Base-by-base conservation (phyloP, 2,888 invertebrate genomes). In the Trachelus stipa region DNA sequence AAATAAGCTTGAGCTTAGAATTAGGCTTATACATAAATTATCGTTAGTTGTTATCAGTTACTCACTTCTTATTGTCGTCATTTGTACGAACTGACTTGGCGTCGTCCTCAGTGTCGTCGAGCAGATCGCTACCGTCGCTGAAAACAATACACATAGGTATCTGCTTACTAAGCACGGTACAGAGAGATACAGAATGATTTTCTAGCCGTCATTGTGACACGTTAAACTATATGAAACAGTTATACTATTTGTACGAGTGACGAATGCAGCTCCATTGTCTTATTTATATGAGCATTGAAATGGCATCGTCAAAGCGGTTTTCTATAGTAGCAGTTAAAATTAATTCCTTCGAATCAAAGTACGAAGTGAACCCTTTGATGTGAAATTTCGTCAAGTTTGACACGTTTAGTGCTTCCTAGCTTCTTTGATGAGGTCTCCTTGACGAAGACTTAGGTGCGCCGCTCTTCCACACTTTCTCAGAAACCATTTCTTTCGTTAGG, bases 41-140 rank as follows among this genome's bases (percentile, higher is more conserved):
- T 56, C 15, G 9, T 56, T 56, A 56, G 9, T 56, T 2, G 9
- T 56, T 23, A 9, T 56, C 56, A 23, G 23, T 79, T 71, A 92
- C 94, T 93, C 92, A 95, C 95, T 95, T 95, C 90, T 95, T 95
- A 86, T 92, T 94, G 85, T 94, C 95, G 87, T 95, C 94, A 69
- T 93, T 93, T 12, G 95, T 95, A 86, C 95, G 94, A 6, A 93
- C 92, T 6, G 95, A 95, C 88, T 94, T 95, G 12, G 93, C 88
- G 84, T 96, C 96, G 79, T 96, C 96, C 0, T 92, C 93, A n/a
- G 93, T 92, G 79, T 96, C 96, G 80, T 96, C 96, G 75, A 95
- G 95, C 85, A 93, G 91, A 76, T 94, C 92, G 87, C 93, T 94
- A 77, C 91, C 91, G 69, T 94, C 93, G 77, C 94, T 94, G 87